Base-by-base conservation (phyloP, 2,113 vertebrate species). In the Empidonax alnorum region DNA sequence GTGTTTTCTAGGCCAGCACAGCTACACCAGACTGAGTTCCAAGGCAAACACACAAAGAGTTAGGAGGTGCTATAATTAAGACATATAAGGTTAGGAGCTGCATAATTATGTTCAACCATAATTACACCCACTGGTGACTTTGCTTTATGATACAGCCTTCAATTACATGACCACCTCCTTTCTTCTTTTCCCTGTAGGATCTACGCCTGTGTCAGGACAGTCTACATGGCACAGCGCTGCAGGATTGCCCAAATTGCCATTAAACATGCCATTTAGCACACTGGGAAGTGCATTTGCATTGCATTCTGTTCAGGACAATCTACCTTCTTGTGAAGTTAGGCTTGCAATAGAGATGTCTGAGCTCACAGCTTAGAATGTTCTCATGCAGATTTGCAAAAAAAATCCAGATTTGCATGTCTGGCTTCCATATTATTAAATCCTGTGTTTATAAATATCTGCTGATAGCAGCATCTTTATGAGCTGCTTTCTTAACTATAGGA, bases 51-150 rank as follows among this genome's bases (percentile, higher is more conserved):
- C 31, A 49, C 52, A 61, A 35, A 56, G 37, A 95, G 44, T 75
- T 41, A 85, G 82, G 75, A 93, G 55, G 76, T 92, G 72, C 63
- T 88, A 46, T 93, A 96, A 96, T 95, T 93, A 93, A 92, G 59
- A 50, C 80, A 88, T 27, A 53, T 62, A 93, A 93, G 72, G 85
- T 77, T 90, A 93, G 27, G 92, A 95, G 67, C 72, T 84, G 28
- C 85, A 86, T 95, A 95, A 97, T 92, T 95, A 96, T 3, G 0
- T 85, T 83, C n/a, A 95, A 93, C 96, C 96, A 97, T 93, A 96
- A 97, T 97, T 94, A 88, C 50, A 92, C 62, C 53, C 88, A 77
- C 49, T 93, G 63, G 82, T 92, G 71, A 58, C 83, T 87, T 49
- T 69, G 46, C 53, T 80, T 83, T 58, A 92, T 18, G 28, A 83